Percentiles rank a stretch among this genome's conserved stretches.
Conservation (phyloP, 2,113 vertebrate species). For the Triplophysa tibetana region DNA sequence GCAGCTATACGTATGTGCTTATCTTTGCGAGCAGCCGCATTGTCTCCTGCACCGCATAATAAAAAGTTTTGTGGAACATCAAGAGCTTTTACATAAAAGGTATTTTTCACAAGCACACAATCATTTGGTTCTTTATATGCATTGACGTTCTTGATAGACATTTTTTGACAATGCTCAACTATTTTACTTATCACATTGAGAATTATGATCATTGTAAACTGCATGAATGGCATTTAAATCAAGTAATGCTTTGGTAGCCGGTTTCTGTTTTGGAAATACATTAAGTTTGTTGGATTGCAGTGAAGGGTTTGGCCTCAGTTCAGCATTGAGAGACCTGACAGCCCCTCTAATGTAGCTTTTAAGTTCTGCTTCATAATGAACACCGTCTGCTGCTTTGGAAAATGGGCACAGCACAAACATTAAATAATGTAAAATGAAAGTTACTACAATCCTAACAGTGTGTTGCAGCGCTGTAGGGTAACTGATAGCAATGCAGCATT, state of each 20-base stretch:
- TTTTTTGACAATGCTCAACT: not conserved
- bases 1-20: not conserved
- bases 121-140: not conserved
- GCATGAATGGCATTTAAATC: not conserved
- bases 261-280: slow-evolving; percentile 30
- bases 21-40: not conserved
- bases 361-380: slow-evolving; percentile 36
- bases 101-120: not conserved
- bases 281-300: slow-evolving; percentile 1
- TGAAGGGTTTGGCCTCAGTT: slow-evolving; percentile 19
- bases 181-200: not conserved
- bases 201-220: not conserved
- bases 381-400: slow-evolving; percentile 22
- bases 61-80: slow-evolving; percentile 1
- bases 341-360: slow-evolving; percentile 33
- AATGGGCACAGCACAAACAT: not conserved
- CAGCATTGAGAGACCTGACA: slow-evolving; percentile 6
- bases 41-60: slow-evolving; percentile 25
- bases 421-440: slow-evolving; percentile 26
- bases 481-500: slow-evolving; percentile 25
- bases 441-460: not conserved
- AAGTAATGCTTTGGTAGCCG: not conserved
- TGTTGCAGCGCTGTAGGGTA: slow-evolving; percentile 12
- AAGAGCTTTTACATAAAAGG: slow-evolving; percentile 16
- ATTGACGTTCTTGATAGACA: not conserved